Conservation (phyloP, 2,113 vertebrate species). For the Cyprinodon variegatus region DNA sequence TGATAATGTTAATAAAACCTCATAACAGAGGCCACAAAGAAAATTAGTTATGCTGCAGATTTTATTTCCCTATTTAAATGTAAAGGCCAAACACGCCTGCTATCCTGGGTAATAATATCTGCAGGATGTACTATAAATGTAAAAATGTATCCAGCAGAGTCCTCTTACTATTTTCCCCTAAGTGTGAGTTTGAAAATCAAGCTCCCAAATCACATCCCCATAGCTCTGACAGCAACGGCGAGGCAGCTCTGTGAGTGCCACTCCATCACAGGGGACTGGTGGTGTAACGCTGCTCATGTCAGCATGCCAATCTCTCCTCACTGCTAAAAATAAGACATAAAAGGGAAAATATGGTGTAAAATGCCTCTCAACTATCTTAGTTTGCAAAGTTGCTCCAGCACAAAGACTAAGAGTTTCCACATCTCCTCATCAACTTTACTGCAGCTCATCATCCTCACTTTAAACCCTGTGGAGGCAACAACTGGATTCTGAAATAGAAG, state of each 20-base stretch:
- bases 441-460: conserved; percentile 34
- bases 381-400: conserved; percentile 58
- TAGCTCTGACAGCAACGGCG: conserved; percentile 63
- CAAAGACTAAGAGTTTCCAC: conserved; percentile 40
- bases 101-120: conserved; percentile 46
- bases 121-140: conserved; percentile 42
- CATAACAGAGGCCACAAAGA: conserved; percentile 5
- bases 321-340: conserved; percentile 74
- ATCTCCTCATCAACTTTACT: conserved; percentile 44
- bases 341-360: conserved; percentile 29
- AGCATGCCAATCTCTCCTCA: conserved; percentile 27
- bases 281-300: conserved; percentile 48
- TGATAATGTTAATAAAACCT: neutral
- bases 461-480: conserved; percentile 36
- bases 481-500: conserved; percentile 37
- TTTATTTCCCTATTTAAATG: conserved; percentile 48
- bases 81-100: conserved; percentile 41
- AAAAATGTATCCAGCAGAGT: conserved; percentile 58
- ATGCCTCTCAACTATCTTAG: conserved; percentile 39
- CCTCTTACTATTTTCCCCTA: conserved; percentile 47
- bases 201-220: conserved; percentile 58
- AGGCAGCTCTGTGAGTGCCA: conserved; percentile 54
- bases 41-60: conserved; percentile 47
- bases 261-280: conserved; percentile 58
- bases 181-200: conserved; percentile 44